Conservation (phyloP, 2,797 vertebrate genomes). For the Scarus forsteni region DNA sequence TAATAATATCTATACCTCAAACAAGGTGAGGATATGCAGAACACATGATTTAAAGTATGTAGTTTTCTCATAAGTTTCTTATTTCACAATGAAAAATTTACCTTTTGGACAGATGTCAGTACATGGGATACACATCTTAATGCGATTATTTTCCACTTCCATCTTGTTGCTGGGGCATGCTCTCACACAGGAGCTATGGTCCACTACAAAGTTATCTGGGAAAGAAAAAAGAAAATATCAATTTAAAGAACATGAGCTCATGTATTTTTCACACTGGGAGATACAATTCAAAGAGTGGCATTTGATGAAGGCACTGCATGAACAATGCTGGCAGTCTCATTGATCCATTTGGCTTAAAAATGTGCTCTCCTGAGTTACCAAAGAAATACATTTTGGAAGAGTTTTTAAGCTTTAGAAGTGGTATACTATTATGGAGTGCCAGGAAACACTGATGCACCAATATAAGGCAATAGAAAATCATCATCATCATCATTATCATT, state of each 20-base stretch:
- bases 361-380: neutral
- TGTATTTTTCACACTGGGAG: constrained; percentile 42
- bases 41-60: too few relatives aligned
- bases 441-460: too few relatives aligned
- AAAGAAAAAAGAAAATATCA: constrained; percentile 33
- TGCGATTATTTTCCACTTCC: constrained; percentile 97
- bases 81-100: constrained; percentile 64
- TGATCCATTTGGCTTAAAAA: constrained; percentile 7
- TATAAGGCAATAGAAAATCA: too few relatives aligned
- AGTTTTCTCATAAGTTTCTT: neutral
- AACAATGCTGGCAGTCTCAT: constrained; percentile 28
- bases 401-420: too few relatives aligned
- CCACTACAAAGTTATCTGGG: constrained; percentile 98
- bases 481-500: too few relatives aligned
- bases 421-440: too few relatives aligned
- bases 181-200: constrained; percentile 97
- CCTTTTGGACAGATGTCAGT: constrained; percentile 99
- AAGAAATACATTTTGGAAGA: neutral
- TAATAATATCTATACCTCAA: too few relatives aligned
- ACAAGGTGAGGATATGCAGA: neutral
- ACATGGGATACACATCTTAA: constrained; percentile 97
- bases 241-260: constrained; percentile 44
- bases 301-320: constrained; percentile 12
- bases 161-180: constrained; percentile 98
- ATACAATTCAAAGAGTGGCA: constrained; percentile 18